Evolutionary conservation across 2,797 vertebrate species (phyloP), one percentile per base, ranked within the genome.

Genomic region (Enteromius afrohamiltoni): DNA sequence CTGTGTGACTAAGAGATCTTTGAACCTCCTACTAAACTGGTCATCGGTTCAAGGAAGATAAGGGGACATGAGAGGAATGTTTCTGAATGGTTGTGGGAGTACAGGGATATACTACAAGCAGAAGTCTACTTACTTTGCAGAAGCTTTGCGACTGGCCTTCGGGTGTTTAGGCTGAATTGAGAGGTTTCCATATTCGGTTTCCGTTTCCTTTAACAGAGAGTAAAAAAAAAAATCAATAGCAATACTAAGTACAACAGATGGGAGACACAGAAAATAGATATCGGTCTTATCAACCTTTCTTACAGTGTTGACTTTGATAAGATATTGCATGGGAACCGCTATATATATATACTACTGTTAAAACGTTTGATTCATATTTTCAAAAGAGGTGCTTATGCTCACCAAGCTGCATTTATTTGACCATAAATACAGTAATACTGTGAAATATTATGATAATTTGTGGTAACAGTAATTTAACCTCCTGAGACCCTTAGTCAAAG

Each of bases 151-250:
- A 40, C 90, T 92, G 6, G 92, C 94, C 88, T 95, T 95, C 81
- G 85, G 83, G 0, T 97, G 96, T 70, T 92, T 90, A 68, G 95
- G 92, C 1, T 95, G 93, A 77, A 97, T 93, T 23, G 93, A 86
- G 1, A 96, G 95, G 85, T 99, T 99, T 80, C 97, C 98, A 0
- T 99, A 99, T 85, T 98, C 98, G 0, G 94, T 95, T 65, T 99
- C 97, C 0, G 90, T 82, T 86, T 91, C 90, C 95, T 95, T 86
- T 13, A 68, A 67, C 23, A 37, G 60, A 77, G 87, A 85, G 40
- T 31, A 70, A 14, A n/a, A 55, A 42, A 42, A 45, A 71, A 88
- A 60, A 29, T 37, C n/a, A 64, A 17, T 40, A 65, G 53, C 23
- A 34, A 79, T 65, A 42, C 17, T 45, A 55, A 6, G 16, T 23